Conservation (phyloP, 2,888 invertebrate species). For the Nasonovia ribisnigri region DNA sequence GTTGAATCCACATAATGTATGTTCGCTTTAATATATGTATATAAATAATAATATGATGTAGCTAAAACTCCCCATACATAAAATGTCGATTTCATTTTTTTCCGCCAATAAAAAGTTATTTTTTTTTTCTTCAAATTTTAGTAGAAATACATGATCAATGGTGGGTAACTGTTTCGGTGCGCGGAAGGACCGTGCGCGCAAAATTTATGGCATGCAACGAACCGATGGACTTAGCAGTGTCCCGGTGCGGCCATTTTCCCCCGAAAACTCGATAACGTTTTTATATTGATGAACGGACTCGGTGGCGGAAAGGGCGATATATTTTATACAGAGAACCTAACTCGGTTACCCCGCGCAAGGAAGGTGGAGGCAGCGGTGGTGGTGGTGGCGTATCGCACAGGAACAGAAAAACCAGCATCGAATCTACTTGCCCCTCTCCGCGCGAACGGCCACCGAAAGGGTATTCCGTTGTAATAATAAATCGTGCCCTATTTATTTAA, state of each 20-base stretch:
- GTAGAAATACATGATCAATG: slow-evolving; percentile 41
- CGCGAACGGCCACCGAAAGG: slow-evolving; percentile 21
- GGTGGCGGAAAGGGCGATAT: slow-evolving; percentile 52
- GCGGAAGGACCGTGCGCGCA: slow-evolving; percentile 11
- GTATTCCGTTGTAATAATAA: slow-evolving; percentile 54
- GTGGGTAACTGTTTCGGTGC: slow-evolving; percentile 42
- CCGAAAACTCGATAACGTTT: slow-evolving; percentile 64
- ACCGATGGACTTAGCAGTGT: slow-evolving; percentile 63
- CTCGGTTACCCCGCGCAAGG: slow-evolving; percentile 34
- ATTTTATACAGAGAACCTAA: slow-evolving; percentile 58
- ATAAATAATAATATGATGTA: neutral
- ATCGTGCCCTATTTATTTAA: slow-evolving; percentile 65
- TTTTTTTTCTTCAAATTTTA: neutral
- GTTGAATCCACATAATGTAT: neutral
- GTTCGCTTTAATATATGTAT: neutral
- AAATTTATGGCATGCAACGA: slow-evolving; percentile 63
- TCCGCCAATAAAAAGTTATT: slow-evolving; percentile 39
- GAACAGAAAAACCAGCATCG: slow-evolving; percentile 57
- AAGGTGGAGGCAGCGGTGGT: neutral
- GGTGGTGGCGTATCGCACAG: slow-evolving; percentile 53
- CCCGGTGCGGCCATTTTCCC: slow-evolving; percentile 64
- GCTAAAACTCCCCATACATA: slow-evolving; percentile 14
- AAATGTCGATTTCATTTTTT: slow-evolving; percentile 47
- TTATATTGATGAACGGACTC: slow-evolving; percentile 63
- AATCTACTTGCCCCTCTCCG: slow-evolving; percentile 23